Conservation (phyloP, 2,797 vertebrate genomes). For the Microchirus variegatus region DNA sequence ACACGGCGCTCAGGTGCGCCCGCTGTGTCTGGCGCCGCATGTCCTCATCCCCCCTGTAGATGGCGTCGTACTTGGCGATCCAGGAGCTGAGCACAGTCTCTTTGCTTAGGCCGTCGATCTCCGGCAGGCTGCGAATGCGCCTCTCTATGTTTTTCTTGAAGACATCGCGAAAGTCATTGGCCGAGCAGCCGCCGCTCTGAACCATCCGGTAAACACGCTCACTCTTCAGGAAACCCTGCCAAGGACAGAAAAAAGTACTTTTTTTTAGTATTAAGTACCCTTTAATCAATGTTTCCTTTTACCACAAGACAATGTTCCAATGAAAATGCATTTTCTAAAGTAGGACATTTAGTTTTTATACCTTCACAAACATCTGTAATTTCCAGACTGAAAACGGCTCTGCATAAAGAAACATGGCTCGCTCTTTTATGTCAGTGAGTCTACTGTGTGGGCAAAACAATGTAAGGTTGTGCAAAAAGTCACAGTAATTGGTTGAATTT, state of each 20-base stretch:
- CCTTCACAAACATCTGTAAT: too few species aligned
- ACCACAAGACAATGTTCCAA: background rate
- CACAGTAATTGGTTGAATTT: too few species aligned
- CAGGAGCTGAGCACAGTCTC: constrained; percentile 98
- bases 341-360: background rate
- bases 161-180: constrained; percentile 93
- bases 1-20: constrained; percentile 85
- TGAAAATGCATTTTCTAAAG: background rate
- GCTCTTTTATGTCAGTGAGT: background rate
- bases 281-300: background rate
- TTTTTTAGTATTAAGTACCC: background rate
- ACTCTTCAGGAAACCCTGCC: constrained; percentile 94
- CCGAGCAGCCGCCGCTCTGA: constrained; percentile 94
- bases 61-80: constrained; percentile 97
- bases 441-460: background rate
- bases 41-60: constrained; percentile 96
- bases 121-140: constrained; percentile 93
- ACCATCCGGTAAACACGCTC: constrained; percentile 96
- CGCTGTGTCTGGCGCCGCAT: constrained; percentile 69
- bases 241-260: background rate
- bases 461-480: too few species aligned
- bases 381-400: background rate
- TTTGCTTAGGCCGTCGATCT: constrained; percentile 97
- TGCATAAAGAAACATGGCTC: background rate
- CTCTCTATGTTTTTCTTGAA: constrained; percentile 99